Evolutionary conservation across 2,113 vertebrate species (phyloP).

Genomic region (Cynopterus brachyotis): DNA sequence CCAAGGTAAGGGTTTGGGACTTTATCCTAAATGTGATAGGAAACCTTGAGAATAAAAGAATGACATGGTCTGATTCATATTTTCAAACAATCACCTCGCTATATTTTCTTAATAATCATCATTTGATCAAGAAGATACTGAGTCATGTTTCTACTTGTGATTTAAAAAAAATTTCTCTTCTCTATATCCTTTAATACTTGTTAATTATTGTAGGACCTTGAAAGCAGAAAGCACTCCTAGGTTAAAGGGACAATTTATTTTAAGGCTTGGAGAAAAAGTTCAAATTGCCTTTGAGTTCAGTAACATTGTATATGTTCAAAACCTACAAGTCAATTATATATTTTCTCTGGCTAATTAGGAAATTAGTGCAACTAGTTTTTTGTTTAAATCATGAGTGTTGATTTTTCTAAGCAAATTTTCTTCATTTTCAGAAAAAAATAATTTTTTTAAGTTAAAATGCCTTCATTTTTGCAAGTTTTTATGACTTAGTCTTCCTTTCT

Average conservation of each 20-base stretch:
- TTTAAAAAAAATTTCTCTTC: neutral
- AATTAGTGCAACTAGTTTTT: neutral
- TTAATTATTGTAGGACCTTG: neutral
- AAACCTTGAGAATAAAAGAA: neutral
- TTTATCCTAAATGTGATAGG: neutral
- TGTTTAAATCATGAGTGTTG: neutral
- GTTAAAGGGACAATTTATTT: neutral
- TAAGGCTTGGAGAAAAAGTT: neutral
- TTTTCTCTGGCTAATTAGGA: constrained; percentile 17
- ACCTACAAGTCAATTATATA: neutral
- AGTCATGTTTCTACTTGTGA: neutral
- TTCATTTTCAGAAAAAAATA: constrained; percentile 5
- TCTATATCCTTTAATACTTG: neutral
- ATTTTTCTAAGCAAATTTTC: neutral
- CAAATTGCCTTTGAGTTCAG: neutral
- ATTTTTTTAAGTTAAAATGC: neutral
- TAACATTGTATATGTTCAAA: neutral
- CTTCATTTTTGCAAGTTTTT: neutral
- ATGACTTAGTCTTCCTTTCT: neutral
- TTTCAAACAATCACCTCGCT: neutral
- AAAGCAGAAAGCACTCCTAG: neutral
- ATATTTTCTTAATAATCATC: neutral
- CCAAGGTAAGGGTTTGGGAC: neutral
- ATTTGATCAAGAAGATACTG: neutral
- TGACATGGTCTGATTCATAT: neutral